Evolutionary conservation across 2,888 invertebrate species (phyloP), one percentile per base, ranked within the genome.

Genomic region (Pandemis cinnamomeana): DNA sequence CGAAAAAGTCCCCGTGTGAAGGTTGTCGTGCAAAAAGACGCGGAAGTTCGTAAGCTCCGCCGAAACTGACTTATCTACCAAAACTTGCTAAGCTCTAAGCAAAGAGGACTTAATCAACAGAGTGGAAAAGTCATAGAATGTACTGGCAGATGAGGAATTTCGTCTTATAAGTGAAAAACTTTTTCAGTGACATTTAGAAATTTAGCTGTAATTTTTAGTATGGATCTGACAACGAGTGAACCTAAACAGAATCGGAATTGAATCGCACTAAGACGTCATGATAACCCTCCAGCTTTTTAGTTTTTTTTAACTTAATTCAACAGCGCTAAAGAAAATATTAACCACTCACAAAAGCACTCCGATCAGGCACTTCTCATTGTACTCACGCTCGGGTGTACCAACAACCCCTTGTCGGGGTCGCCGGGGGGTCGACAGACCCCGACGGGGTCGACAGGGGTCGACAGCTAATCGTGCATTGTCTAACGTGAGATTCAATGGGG

Each of bases 1-100:
- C 13, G 11, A 46, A 55, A 55, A 55, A 20, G 55, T n/a, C n/a
- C n/a, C n/a, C 20, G 55, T 10, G 3, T 10, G 55, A 55, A 20
- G 10, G 20, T 20, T 20, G 20, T 55, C 55, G 8, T 20, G 55
- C 68, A 58, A 72, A 68, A 63, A 72, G 68, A 58, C 48, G 5
- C 0, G 7, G 11, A 72, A 72, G 61, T 72, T 62, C 42, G 68
- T 72, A 68, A 72, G 72, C 72, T 55, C 15, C 51, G 27, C 8
- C 36, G 36, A 51, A 41, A 36, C 53, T 20, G 68, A 68, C 72
- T 72, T 72, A 68, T 63, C 72, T 63, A 36, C 6, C 48, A 8
- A 46, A 72, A 68, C 68, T 72, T 72, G 63, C 10, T 20, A 64
- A 72, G 72, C 72, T 68, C 55, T 48, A n/a, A 67, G 48, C 13